Conservation (phyloP, 2,113 vertebrate genomes). For the Copsychus sechellarum region DNA sequence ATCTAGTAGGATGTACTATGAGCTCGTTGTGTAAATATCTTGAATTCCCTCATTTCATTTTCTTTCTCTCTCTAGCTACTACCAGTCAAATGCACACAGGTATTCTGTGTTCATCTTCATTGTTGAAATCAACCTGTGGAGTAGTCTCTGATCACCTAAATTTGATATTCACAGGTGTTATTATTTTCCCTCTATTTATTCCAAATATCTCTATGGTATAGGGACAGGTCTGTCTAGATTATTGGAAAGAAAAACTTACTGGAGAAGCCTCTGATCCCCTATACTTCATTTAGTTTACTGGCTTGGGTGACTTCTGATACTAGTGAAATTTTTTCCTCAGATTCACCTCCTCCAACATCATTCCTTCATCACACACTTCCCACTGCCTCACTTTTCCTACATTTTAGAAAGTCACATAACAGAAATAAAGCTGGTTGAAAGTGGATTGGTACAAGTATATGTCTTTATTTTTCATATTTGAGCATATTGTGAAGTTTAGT, state of each 20-base stretch:
- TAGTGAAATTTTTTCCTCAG: neutral
- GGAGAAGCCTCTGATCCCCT: neutral
- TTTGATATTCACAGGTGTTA: neutral
- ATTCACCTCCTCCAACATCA: neutral
- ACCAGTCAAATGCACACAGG: neutral
- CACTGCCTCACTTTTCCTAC: neutral
- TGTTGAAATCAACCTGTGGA: neutral
- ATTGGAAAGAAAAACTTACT: neutral
- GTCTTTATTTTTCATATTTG: neutral
- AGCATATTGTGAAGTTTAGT: neutral
- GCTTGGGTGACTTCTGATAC: neutral
- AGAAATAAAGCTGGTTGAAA: neutral
- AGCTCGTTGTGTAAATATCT: neutral
- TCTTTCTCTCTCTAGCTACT: neutral
- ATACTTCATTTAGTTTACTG: neutral
- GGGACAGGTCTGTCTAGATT: neutral
- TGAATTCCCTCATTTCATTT: neutral
- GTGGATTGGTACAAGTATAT: neutral
- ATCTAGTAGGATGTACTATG: neutral
- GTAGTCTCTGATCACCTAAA: neutral
- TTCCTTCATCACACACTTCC: neutral
- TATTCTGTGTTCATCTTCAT: neutral
- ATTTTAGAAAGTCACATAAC: neutral
- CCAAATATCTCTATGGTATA: neutral
- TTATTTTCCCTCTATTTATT: neutral